Conservation (phyloP, 2,113 vertebrate genomes). For the Poicephalus meyeri region DNA sequence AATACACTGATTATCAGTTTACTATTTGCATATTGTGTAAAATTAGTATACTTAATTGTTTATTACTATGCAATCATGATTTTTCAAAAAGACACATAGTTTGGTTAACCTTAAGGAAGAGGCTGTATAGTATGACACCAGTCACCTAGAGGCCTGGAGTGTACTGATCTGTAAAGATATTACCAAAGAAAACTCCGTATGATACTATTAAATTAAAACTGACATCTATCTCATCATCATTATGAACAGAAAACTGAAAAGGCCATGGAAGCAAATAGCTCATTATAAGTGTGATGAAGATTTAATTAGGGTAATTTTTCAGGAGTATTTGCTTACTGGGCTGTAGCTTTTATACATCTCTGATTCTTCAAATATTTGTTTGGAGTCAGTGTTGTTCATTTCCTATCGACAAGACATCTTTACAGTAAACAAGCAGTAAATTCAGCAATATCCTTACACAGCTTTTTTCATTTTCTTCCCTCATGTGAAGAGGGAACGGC, state of each 20-base stretch:
- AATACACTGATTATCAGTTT: background rate
- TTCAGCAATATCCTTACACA: background rate
- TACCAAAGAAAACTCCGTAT: slow-evolving; percentile 60
- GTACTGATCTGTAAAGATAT: slow-evolving; percentile 44
- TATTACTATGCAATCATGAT: slow-evolving; percentile 51
- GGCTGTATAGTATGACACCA: background rate
- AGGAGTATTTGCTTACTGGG: slow-evolving; percentile 1
- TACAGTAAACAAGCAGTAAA: background rate
- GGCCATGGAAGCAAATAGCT: slow-evolving; percentile 16
- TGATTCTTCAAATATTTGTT: slow-evolving; percentile 43
- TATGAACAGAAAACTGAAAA: slow-evolving; percentile 48
- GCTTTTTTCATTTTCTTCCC: rapidly evolving
- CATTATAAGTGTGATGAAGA: slow-evolving; percentile 45
- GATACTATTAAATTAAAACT: slow-evolving; percentile 68
- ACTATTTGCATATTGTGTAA: background rate
- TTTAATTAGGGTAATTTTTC: slow-evolving; percentile 63
- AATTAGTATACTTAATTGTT: background rate
- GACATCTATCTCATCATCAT: slow-evolving; percentile 1
- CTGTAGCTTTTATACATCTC: background rate
- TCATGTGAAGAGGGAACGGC: background rate
- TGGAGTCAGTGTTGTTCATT: background rate
- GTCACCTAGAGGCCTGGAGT: slow-evolving; percentile 1
- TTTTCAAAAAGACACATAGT: slow-evolving; percentile 56
- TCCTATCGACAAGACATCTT: background rate
- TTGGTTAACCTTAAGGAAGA: slow-evolving; percentile 9